Percentiles rank a stretch among this genome's conserved stretches.
Conservation (phyloP, 2,113 vertebrate genomes). For the Lucifuga dentata region DNA sequence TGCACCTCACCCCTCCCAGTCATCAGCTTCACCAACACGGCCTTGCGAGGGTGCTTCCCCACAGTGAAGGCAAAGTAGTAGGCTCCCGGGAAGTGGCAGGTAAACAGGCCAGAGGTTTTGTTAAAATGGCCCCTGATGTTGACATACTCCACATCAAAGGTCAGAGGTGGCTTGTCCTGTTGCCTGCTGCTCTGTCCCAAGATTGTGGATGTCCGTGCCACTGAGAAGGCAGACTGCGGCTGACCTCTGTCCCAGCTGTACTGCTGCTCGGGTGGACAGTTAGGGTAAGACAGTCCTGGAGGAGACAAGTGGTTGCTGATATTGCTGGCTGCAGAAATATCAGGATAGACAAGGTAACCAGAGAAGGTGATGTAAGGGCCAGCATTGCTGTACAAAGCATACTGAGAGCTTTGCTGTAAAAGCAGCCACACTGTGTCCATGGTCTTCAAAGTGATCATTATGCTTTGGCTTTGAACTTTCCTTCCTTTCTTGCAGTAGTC, state of each 20-base stretch:
- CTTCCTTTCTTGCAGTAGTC: slow-evolving; percentile 79
- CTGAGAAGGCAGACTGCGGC: slow-evolving; percentile 83
- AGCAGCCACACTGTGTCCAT: slow-evolving; percentile 84
- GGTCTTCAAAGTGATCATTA: slow-evolving; percentile 79
- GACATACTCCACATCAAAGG: slow-evolving; percentile 85
- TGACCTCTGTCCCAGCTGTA: slow-evolving; percentile 38
- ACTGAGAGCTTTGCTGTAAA: slow-evolving; percentile 77
- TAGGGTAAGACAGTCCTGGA: slow-evolving; percentile 44
- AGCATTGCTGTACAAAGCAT: slow-evolving; percentile 82
- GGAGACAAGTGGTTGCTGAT: slow-evolving; percentile 77
- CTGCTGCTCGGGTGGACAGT: slow-evolving; percentile 62
- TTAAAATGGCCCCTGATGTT: slow-evolving; percentile 85
- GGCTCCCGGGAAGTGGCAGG: slow-evolving; percentile 76
- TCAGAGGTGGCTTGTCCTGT: slow-evolving; percentile 72
- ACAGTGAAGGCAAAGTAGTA: slow-evolving; percentile 87
- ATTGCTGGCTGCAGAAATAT: slow-evolving; percentile 48
- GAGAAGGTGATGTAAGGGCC: slow-evolving; percentile 85
- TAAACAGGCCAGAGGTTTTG: slow-evolving; percentile 81
- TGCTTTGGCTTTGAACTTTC: slow-evolving; percentile 84
- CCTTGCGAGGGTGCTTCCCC: slow-evolving; percentile 83
- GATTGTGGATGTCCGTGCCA: slow-evolving; percentile 78
- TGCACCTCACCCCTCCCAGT: slow-evolving; percentile 80
- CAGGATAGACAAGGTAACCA: slow-evolving; percentile 84
- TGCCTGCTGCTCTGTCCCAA: slow-evolving; percentile 70
- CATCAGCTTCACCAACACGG: slow-evolving; percentile 85